Base-by-base conservation (phyloP, 2,113 vertebrate species). In the Tenrec ecaudatus region DNA sequence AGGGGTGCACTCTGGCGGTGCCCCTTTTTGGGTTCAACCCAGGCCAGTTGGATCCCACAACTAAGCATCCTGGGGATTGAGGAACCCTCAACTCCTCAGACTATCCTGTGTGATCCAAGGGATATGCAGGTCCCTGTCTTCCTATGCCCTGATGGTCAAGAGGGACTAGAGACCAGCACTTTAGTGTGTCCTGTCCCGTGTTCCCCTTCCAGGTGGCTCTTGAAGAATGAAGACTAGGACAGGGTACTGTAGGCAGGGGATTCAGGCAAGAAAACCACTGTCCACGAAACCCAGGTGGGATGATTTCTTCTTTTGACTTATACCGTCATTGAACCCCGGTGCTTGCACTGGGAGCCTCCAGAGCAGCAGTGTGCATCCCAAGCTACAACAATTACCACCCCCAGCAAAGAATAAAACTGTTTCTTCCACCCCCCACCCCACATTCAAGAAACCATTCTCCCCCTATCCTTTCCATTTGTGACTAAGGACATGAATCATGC, bases 331-430 rank as follows among this genome's bases (percentile, higher is more conserved):
- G 57, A 19, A 82, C 31, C 31, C 62, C 38, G 80, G 60, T 31
- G n/a, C 40, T n/a, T 73, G 3, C 10, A 19, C 82, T 75, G 43
- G 17, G 43, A n/a, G 40, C 83, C 47, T 85, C 76, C 64, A 64
- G 27, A 90, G 75, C 10, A 60, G 85, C 88, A 91, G 33, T 47
- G 53, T 31, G 2, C 40, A 64, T 76, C 22, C 71, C 36, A 27
- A 8, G 62, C 40, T 83, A 76, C 19, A 15, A 78, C 31, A 78
- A 75, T 31, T 29, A 9, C 31, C 68, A 53, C 75, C 11, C 29
- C n/a, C 33, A 86, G 40, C 33, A 78, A 82, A 83, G 40, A 80
- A 88, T 85, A 93, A 81, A 93, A 85, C 58, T 89, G 29, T 79
- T 91, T 95, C 58, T 93, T 64, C 84, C 15, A 79, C 40, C 40